Evolutionary conservation across 2,797 vertebrate genomes (phyloP).

Genomic region (Sebastes paucispinis): DNA sequence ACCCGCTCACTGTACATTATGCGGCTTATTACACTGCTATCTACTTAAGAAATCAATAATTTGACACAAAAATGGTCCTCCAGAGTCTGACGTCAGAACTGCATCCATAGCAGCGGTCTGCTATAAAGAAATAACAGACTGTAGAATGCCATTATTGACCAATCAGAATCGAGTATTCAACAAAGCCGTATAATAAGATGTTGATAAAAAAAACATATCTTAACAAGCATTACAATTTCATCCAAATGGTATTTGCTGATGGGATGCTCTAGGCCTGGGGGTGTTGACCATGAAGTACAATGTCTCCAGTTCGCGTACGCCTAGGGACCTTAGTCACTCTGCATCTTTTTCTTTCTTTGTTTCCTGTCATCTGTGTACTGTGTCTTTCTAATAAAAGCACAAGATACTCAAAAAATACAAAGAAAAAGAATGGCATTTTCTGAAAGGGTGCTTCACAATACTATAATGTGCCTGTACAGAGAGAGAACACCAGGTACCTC

Average conservation of each 20-base stretch:
- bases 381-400: background rate
- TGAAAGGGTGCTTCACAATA: background rate
- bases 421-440: background rate
- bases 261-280: background rate
- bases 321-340: background rate
- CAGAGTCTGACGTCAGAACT: no score
- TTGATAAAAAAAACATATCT: background rate
- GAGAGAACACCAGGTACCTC: background rate
- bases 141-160: no score
- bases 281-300: background rate
- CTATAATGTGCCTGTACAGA: background rate
- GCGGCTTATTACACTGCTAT: no score
- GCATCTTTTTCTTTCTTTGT: background rate
- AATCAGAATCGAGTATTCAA: no score
- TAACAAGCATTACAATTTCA: background rate
- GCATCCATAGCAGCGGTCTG: no score
- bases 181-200: background rate
- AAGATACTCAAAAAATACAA: rapidly evolving
- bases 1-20: no score
- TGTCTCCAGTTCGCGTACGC: background rate
- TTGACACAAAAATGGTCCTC: no score
- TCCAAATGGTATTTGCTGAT: background rate
- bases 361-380: background rate
- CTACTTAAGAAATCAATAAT: no score
- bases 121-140: no score